Conservation (phyloP, 2,797 vertebrate species). For the Basileuterus tristriatus region DNA sequence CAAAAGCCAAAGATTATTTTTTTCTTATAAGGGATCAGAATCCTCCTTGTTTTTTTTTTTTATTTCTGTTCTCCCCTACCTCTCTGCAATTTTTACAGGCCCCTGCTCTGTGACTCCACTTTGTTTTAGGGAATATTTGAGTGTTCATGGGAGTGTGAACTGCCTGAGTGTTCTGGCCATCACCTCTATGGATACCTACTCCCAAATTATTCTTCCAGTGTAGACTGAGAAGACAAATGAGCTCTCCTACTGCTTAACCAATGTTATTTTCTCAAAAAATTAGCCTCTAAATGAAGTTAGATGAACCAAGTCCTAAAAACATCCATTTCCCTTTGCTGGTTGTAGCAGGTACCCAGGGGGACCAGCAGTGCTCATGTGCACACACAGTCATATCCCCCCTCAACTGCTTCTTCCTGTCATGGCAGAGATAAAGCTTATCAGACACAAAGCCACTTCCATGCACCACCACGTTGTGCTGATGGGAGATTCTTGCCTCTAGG, state of each 20-base stretch:
- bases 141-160: background rate
- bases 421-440: background rate
- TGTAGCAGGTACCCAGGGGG: background rate
- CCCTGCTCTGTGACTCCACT: background rate
- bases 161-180: background rate
- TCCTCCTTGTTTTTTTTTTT: background rate
- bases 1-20: fast-evolving
- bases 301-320: background rate
- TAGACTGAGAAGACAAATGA: background rate
- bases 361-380: background rate
- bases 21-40: background rate
- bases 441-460: background rate
- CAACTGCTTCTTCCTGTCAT: background rate
- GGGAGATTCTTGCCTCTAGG: background rate
- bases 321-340: background rate
- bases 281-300: background rate
- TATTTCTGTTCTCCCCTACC: background rate
- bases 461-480: background rate
- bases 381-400: background rate
- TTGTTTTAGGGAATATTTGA: background rate
- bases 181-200: fast-evolving
- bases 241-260: background rate
- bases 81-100: background rate
- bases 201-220: background rate
- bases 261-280: background rate